Conservation (phyloP, 1,140 invertebrate genomes). For the Sarcophaga bullata region DNA sequence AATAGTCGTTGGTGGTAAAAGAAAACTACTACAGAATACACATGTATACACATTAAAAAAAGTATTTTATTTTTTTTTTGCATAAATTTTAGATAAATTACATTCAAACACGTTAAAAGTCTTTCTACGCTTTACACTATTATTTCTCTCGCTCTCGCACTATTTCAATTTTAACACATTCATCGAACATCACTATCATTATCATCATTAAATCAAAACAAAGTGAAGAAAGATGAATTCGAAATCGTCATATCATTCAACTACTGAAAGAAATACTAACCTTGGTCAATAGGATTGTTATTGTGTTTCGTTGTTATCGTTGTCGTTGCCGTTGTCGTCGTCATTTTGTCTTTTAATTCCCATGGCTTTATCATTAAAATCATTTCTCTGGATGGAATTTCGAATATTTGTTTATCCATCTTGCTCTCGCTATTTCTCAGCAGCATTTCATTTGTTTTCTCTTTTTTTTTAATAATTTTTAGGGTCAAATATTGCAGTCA, state of each 20-base stretch:
- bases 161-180: not conserved
- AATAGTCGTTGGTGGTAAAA: not conserved
- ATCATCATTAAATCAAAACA: not conserved
- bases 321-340: not conserved
- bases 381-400: too few relatives aligned
- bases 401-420: too few relatives aligned
- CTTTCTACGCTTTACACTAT: not conserved
- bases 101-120: not conserved
- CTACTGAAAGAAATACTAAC: not conserved
- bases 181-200: conserved; percentile 7
- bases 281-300: conserved; percentile 1
- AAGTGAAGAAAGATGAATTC: not conserved
- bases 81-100: conserved; percentile 27
- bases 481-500: not conserved
- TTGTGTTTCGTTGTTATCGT: not conserved
- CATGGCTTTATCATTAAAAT: too few relatives aligned
- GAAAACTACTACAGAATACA: not conserved
- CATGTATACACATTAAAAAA: not conserved
- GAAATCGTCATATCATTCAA: not conserved
- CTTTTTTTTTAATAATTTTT: not conserved
- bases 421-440: too few relatives aligned
- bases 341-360: not conserved
- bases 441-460: too few relatives aligned
- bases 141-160: not conserved
- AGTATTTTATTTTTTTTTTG: conserved; percentile 35